phyloP scores from a whole-genome alignment of 2,888 invertebrate species.

The Ormyrus labotus region DNA sequence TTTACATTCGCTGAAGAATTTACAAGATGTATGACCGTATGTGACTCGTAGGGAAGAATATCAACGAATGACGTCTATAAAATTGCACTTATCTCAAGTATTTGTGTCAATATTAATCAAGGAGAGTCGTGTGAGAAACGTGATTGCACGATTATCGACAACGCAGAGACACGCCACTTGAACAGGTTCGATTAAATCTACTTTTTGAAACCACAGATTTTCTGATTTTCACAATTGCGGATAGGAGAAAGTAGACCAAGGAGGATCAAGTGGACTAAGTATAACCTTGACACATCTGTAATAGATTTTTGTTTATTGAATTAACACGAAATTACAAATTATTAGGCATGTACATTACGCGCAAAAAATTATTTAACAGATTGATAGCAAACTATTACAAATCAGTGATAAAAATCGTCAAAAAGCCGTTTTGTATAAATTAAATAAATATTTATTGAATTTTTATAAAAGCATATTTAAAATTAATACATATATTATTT shows the following conservation, averaged over 20 bases:
- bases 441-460: neutral
- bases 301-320: neutral
- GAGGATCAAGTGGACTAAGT: constrained; percentile 23
- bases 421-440: too few relatives aligned
- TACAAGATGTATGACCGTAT: too few relatives aligned
- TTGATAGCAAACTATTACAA: too few relatives aligned
- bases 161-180: too few relatives aligned
- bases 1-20: too few relatives aligned
- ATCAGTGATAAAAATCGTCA: too few relatives aligned
- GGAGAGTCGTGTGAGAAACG: neutral
- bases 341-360: too few relatives aligned
- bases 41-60: neutral
- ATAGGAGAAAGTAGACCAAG: constrained; percentile 42
- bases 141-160: neutral
- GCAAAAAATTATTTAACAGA: too few relatives aligned
- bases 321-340: too few relatives aligned
- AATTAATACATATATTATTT: too few relatives aligned
- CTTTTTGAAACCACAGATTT: constrained; percentile 24
- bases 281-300: constrained; percentile 23
- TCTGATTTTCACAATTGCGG: constrained; percentile 17
- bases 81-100: constrained; percentile 27
- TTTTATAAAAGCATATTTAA: too few relatives aligned
- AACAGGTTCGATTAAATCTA: too few relatives aligned
- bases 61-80: neutral
- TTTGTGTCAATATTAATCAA: constrained; percentile 28